These are phyloP conservation scores for Amiota mariae DNA, from an alignment of 2,888 invertebrate genomes.

Conservation along the genomic window DNA sequence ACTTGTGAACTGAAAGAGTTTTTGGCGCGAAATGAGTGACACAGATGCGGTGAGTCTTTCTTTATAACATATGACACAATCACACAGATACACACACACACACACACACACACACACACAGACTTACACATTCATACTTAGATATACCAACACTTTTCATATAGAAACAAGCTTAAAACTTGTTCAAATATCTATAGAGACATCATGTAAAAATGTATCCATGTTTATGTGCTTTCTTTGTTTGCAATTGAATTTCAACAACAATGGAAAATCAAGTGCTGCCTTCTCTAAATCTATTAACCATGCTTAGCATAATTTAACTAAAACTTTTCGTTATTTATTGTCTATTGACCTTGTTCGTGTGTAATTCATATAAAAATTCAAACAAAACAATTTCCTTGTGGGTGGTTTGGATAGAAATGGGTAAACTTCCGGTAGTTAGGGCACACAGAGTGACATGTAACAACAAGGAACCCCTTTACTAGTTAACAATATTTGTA, in stretches of 20 bases:
- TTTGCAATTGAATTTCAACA: conserved; percentile 9
- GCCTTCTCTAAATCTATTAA: conserved; percentile 9
- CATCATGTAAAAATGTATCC: background rate
- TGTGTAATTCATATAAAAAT: conserved; percentile 26
- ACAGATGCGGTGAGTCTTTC: conserved; percentile 60
- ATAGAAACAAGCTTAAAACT: conserved; percentile 27
- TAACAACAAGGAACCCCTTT: background rate
- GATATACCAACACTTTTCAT: background rate
- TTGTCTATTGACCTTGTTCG: conserved; percentile 51
- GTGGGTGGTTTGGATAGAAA: background rate
- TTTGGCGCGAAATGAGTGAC: conserved; percentile 52
- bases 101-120: background rate
- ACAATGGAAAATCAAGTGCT: conserved; percentile 4
- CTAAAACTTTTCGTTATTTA: conserved; percentile 34
- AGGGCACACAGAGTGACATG: background rate
- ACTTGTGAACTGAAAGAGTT: conserved; percentile 9
- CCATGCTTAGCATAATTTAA: conserved; percentile 49
- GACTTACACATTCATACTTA: background rate
- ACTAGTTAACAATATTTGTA: background rate
- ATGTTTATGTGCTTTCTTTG: background rate
- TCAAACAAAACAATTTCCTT: conserved; percentile 29
- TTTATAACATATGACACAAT: background rate
- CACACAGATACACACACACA: background rate
- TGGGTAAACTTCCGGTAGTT: background rate
- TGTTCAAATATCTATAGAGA: conserved; percentile 37